Conservation (phyloP, 2,113 vertebrate species). For the Onychorhynchus coronatus region DNA sequence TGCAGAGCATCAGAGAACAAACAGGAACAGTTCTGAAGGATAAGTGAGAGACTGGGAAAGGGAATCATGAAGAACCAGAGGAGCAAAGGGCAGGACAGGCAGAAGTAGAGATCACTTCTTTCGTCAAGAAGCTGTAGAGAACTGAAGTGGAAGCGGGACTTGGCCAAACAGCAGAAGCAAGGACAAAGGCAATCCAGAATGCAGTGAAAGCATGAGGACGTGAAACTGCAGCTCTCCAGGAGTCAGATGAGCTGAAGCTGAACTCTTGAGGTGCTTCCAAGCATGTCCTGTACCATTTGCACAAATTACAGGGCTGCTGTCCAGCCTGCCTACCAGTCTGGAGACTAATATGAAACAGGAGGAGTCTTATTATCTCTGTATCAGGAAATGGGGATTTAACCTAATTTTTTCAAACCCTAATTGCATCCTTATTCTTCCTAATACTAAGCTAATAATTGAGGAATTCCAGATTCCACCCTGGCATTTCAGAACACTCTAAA, state of each 20-base stretch:
- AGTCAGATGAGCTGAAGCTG: background rate
- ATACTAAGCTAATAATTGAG: conserved; percentile 26
- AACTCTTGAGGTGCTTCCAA: background rate
- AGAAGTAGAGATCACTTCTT: rapidly evolving
- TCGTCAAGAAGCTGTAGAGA: background rate
- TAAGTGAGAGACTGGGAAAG: background rate
- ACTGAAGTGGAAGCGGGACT: background rate
- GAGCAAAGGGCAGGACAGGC: background rate
- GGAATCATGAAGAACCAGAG: background rate
- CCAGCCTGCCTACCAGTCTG: conserved; percentile 4
- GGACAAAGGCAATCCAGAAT: background rate
- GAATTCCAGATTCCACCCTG: conserved; percentile 15
- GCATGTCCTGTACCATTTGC: background rate
- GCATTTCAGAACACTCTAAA: background rate
- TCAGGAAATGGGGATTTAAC: conserved; percentile 44
- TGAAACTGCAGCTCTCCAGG: background rate
- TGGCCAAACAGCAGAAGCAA: background rate
- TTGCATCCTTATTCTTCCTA: conserved; percentile 11
- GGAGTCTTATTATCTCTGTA: background rate
- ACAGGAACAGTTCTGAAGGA: background rate
- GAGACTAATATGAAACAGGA: conserved; percentile 16
- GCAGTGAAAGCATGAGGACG: background rate
- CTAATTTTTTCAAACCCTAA: conserved; percentile 35
- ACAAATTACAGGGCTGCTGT: background rate
- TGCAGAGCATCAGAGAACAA: background rate